Conservation (phyloP, 1,140 invertebrate species). For the Lutraria rhynchaena region DNA sequence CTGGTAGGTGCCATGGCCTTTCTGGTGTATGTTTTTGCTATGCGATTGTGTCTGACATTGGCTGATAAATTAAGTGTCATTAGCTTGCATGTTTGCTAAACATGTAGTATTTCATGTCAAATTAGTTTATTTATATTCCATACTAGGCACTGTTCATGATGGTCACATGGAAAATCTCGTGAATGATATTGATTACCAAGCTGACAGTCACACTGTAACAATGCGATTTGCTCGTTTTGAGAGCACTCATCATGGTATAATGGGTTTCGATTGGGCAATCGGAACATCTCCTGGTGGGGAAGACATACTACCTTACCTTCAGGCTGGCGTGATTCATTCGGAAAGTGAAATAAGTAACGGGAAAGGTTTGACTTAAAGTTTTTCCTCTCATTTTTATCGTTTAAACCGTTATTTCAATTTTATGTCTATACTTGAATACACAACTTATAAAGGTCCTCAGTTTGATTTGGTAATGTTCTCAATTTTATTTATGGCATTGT, state of each 20-base stretch:
- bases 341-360: slow-evolving; percentile 12
- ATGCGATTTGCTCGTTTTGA: slow-evolving; percentile 50
- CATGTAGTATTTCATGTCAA: no score
- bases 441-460: no score
- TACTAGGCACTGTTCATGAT: slow-evolving; percentile 51
- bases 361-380: slow-evolving; percentile 24
- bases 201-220: slow-evolving; percentile 40
- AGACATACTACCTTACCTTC: slow-evolving; percentile 50
- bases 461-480: slow-evolving; percentile 1
- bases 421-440: no score
- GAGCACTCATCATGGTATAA: slow-evolving; percentile 52
- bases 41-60: no score
- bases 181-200: slow-evolving; percentile 52
- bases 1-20: no score
- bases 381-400: neutral
- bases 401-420: neutral
- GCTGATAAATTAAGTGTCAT: no score
- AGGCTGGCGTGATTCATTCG: slow-evolving; percentile 18
- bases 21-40: no score
- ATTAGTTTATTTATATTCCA: no score
- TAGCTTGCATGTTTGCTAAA: neutral
- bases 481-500: no score
- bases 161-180: slow-evolving; percentile 18
- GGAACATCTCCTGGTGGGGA: slow-evolving; percentile 36
- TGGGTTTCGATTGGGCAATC: slow-evolving; percentile 49